Evolutionary conservation across 2,113 vertebrate genomes (phyloP).

Genomic region (Cacatua alba): DNA sequence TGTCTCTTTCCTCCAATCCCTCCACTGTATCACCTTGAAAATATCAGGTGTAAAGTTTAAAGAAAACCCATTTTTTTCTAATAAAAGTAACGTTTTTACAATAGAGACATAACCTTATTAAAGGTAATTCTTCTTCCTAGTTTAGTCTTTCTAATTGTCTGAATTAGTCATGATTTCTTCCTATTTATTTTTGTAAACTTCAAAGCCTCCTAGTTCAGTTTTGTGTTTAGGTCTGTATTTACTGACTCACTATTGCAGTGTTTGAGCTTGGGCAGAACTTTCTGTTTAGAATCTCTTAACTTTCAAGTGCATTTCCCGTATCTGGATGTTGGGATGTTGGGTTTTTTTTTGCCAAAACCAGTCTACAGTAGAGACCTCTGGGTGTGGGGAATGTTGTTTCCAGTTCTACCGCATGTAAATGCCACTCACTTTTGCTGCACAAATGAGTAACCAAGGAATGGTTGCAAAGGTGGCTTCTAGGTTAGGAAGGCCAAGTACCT

Average conservation of each 20-base stretch:
- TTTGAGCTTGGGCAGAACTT: not conserved
- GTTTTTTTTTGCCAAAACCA: not conserved
- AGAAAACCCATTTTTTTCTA: not conserved
- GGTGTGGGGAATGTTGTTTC: not conserved
- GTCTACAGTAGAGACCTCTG: not conserved
- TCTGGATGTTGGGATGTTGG: not conserved
- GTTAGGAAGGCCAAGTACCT: not conserved
- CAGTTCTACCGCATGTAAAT: fast-evolving
- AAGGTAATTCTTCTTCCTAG: not conserved
- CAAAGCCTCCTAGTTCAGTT: not conserved
- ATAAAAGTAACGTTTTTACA: not conserved
- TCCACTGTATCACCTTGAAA: not conserved
- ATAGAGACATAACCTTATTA: not conserved
- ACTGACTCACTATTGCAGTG: not conserved
- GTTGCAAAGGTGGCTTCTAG: not conserved
- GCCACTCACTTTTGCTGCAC: not conserved
- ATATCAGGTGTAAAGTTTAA: not conserved
- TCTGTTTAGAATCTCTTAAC: not conserved
- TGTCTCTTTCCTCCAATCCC: not conserved
- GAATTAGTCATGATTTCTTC: not conserved
- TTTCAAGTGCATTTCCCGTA: not conserved
- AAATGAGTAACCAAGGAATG: not conserved
- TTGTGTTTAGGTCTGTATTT: not conserved
- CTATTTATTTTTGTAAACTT: not conserved
- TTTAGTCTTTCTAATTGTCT: not conserved